These are phyloP conservation scores for Diaphora mendica DNA, from an alignment of 2,888 invertebrate genomes.

Conservation along the genomic window DNA sequence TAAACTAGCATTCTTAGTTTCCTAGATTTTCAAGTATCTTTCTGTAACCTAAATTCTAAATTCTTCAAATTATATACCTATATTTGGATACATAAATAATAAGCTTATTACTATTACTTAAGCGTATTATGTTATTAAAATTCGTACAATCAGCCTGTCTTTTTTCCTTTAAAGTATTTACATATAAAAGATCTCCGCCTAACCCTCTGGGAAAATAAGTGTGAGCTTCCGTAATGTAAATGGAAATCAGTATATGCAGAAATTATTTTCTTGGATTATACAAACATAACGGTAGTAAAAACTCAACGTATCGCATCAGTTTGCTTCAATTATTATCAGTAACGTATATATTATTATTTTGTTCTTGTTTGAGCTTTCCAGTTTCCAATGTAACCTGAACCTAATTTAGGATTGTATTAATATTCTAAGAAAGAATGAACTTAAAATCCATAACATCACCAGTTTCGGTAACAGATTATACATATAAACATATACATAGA, in stretches of 20 bases:
- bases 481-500: too few relatives aligned
- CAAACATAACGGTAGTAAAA: neutral
- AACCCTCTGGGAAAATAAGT: neutral
- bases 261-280: neutral
- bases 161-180: neutral
- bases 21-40: neutral
- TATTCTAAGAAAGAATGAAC: neutral
- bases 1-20: neutral
- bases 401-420: neutral
- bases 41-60: neutral
- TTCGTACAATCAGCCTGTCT: neutral
- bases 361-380: neutral
- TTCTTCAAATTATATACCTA: neutral
- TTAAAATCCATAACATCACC: too few relatives aligned
- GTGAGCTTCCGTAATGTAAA: constrained; percentile 1
- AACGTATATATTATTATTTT: neutral
- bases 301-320: neutral
- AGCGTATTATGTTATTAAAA: neutral
- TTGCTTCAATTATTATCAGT: too few relatives aligned
- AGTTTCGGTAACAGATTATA: too few relatives aligned
- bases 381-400: neutral
- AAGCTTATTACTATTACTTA: neutral
- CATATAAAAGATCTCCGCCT: neutral
- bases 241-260: neutral
- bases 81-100: neutral